phyloP scores from a whole-genome alignment of 1,140 invertebrate species.

The Steinernema khuongi region DNA sequence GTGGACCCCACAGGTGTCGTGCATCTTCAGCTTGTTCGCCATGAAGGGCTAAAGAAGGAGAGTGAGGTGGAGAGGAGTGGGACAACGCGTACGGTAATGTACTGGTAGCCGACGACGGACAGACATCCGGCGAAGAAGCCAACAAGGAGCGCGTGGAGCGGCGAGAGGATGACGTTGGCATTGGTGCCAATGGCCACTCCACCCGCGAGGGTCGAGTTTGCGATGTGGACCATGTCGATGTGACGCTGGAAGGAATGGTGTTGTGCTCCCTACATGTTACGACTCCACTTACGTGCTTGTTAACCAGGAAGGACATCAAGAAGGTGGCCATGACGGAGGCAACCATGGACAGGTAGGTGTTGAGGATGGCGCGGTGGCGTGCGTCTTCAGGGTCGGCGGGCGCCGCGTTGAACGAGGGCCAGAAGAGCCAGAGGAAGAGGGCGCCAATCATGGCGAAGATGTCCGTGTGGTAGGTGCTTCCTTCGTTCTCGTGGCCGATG shows the following conservation, averaged over 20 bases:
- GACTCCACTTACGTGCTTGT: slow-evolving; percentile 67
- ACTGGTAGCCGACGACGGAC: slow-evolving; percentile 78
- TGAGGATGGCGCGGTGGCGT: slow-evolving; percentile 78
- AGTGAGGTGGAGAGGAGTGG: background rate
- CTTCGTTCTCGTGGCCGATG: slow-evolving; percentile 54
- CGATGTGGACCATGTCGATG: slow-evolving; percentile 58
- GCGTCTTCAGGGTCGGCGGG: slow-evolving; percentile 67
- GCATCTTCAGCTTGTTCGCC: slow-evolving; percentile 68
- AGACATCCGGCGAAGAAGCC: slow-evolving; percentile 74
- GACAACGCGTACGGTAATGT: slow-evolving; percentile 68
- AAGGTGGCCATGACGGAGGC: slow-evolving; percentile 78
- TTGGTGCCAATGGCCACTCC: slow-evolving; percentile 66
- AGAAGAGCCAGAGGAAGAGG: slow-evolving; percentile 87
- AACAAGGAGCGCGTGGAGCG: slow-evolving; percentile 76
- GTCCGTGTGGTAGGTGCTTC: slow-evolving; percentile 60
- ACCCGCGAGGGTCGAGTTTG: slow-evolving; percentile 63
- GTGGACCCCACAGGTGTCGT: slow-evolving; percentile 90
- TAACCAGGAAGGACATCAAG: slow-evolving; percentile 73
- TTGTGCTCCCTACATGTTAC: background rate
- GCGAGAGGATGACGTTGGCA: slow-evolving; percentile 72
- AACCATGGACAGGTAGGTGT: slow-evolving; percentile 81
- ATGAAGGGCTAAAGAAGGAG: slow-evolving; percentile 64
- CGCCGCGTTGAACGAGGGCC: slow-evolving; percentile 89
- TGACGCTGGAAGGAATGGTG: slow-evolving; percentile 22
- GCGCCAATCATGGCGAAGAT: slow-evolving; percentile 64